These are phyloP conservation scores for Amitus sp. DNA, from an alignment of 2,888 invertebrate species.

Conservation along the genomic window DNA sequence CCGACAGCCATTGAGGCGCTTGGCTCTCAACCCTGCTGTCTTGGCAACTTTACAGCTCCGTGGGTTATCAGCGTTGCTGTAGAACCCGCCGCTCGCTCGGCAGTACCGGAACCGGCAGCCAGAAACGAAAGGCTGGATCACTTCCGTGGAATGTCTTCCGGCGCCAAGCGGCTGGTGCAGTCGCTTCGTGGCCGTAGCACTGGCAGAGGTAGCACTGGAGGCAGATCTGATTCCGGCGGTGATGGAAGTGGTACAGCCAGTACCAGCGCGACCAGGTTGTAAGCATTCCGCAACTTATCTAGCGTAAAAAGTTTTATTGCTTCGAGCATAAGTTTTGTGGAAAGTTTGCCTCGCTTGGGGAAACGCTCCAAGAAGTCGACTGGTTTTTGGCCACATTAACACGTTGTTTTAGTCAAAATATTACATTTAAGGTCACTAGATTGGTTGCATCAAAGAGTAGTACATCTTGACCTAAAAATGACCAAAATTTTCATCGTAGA, in stretches of 20 bases:
- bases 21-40: constrained; percentile 7
- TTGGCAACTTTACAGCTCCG: neutral
- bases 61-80: neutral
- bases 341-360: too few species aligned
- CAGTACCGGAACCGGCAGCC: constrained; percentile 32
- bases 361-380: too few species aligned
- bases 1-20: constrained; percentile 31
- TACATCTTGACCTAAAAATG: too few species aligned
- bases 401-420: too few species aligned
- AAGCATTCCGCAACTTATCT: constrained; percentile 12
- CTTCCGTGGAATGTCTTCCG: constrained; percentile 65
- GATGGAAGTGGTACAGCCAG: constrained; percentile 52
- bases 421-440: too few species aligned
- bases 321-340: too few species aligned
- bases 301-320: too few species aligned
- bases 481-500: too few species aligned
- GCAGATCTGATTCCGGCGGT: constrained; percentile 44
- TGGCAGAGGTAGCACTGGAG: constrained; percentile 44
- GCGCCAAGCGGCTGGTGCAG: constrained; percentile 66
- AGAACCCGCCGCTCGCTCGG: constrained; percentile 9
- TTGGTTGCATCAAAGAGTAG: too few species aligned
- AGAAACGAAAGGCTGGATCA: constrained; percentile 62
- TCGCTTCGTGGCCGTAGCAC: constrained; percentile 64
- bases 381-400: too few species aligned
- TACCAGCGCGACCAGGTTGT: constrained; percentile 57